Conservation (phyloP, 2,113 vertebrate species). For the Callorhinus ursinus region DNA sequence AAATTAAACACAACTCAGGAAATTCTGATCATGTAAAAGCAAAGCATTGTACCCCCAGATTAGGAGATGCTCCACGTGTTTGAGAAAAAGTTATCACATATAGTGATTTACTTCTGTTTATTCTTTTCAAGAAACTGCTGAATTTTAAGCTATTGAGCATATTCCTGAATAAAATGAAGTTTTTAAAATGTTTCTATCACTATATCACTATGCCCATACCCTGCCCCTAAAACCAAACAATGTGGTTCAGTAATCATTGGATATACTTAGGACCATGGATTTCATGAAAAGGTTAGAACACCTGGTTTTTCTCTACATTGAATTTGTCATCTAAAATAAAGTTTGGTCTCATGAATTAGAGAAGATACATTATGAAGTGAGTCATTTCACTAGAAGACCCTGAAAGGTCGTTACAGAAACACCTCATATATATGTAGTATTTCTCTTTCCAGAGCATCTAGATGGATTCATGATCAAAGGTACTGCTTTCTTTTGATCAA, state of each 20-base stretch:
- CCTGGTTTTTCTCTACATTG: neutral
- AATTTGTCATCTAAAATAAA: slow-evolving; percentile 20
- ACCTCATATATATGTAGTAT: neutral
- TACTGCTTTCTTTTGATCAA: neutral
- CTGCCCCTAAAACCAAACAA: neutral
- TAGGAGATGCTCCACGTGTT: neutral
- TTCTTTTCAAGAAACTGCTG: neutral
- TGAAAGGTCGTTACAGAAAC: neutral
- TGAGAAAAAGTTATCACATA: neutral
- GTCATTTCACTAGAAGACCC: neutral
- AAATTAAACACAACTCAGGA: neutral
- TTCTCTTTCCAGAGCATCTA: neutral
- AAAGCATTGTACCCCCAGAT: neutral
- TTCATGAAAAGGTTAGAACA: neutral
- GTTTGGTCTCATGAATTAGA: neutral
- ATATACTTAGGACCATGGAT: neutral
- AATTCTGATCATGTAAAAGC: neutral
- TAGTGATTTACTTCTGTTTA: neutral
- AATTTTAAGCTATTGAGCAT: neutral
- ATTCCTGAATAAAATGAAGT: neutral
- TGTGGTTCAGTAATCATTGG: neutral
- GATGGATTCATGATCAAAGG: neutral
- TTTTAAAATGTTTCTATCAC: neutral
- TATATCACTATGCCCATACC: neutral
- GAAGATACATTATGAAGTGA: neutral